phyloP scores from a whole-genome alignment of 2,888 invertebrate species.

The Thereva nobilitata region DNA sequence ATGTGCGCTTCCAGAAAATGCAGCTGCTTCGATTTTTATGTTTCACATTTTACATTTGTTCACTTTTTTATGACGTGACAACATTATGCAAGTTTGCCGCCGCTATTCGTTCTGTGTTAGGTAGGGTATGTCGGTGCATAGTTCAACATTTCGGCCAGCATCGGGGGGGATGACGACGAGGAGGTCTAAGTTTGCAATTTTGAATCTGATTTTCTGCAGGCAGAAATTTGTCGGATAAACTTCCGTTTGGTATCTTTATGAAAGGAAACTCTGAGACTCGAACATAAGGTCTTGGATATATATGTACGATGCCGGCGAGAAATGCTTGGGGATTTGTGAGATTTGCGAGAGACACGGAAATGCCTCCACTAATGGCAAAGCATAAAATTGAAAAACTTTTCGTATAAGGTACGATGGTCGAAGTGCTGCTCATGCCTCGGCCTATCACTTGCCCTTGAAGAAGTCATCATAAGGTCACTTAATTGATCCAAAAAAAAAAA shows the following conservation, averaged over 20 bases:
- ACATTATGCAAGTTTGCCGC: constrained; percentile 9
- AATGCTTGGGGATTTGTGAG: constrained; percentile 13
- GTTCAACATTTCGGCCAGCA: too few relatives aligned
- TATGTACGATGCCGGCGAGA: not conserved
- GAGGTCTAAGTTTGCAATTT: constrained; percentile 18
- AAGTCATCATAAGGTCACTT: too few relatives aligned
- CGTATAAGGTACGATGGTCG: not conserved
- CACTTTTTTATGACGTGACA: constrained; percentile 32
- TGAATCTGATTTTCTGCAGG: constrained; percentile 22
- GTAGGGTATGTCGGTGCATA: too few relatives aligned
- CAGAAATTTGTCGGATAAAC: constrained; percentile 30
- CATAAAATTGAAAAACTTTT: constrained; percentile 24
- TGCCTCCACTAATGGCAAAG: constrained; percentile 16
- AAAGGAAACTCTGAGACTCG: constrained; percentile 22
- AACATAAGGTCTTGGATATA: constrained; percentile 24
- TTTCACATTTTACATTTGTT: constrained; percentile 34
- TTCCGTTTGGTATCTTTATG: constrained; percentile 30
- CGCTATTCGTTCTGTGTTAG: too few relatives aligned
- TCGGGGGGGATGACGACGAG: not conserved
- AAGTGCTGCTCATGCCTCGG: too few relatives aligned
- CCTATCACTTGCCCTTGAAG: too few relatives aligned
- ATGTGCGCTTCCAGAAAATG: constrained; percentile 27
- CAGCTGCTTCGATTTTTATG: constrained; percentile 34
- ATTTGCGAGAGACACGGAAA: not conserved
- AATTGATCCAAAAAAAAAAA: too few relatives aligned